Evolutionary conservation across 2,888 invertebrate species (phyloP).

Genomic region (Helicoverpa assulta): DNA sequence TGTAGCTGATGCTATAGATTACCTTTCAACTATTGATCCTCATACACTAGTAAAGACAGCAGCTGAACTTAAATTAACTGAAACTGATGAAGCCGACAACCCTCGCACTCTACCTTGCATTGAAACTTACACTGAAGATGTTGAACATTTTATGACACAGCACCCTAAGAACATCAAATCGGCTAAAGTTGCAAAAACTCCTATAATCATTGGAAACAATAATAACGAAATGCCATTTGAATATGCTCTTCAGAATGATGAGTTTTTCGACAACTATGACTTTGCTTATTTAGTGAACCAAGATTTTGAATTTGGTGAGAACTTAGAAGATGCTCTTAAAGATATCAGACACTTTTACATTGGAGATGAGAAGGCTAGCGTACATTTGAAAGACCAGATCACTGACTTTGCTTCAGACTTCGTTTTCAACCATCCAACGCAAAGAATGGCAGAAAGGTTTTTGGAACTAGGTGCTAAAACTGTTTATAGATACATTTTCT

Average conservation of each 20-base stretch:
- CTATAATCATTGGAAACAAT: slow-evolving; percentile 38
- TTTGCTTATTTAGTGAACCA: slow-evolving; percentile 9
- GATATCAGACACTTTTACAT: slow-evolving; percentile 36
- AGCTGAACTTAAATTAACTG: slow-evolving; percentile 14
- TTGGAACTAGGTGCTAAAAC: slow-evolving; percentile 18
- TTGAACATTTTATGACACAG: slow-evolving; percentile 37
- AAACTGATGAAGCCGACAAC: neutral
- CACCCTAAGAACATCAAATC: slow-evolving; percentile 33
- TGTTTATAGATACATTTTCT: slow-evolving; percentile 47
- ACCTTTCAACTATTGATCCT: slow-evolving; percentile 31
- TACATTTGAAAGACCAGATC: slow-evolving; percentile 13
- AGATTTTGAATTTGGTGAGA: slow-evolving; percentile 22
- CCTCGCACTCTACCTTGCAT: slow-evolving; percentile 27
- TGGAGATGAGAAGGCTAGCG: slow-evolving; percentile 32
- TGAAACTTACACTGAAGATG: slow-evolving; percentile 29
- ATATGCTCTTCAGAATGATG: neutral
- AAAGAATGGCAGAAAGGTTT: slow-evolving; percentile 37
- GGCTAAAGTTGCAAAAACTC: slow-evolving; percentile 20
- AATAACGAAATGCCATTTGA: slow-evolving; percentile 27
- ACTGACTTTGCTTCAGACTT: slow-evolving; percentile 31
- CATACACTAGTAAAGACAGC: slow-evolving; percentile 10
- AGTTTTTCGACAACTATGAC: slow-evolving; percentile 17
- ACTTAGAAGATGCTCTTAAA: slow-evolving; percentile 20
- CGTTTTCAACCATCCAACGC: slow-evolving; percentile 34
- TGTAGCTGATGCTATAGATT: slow-evolving; percentile 30